Base-by-base conservation (phyloP, 2,113 vertebrate genomes). In the Cyrtonyx montezumae region DNA sequence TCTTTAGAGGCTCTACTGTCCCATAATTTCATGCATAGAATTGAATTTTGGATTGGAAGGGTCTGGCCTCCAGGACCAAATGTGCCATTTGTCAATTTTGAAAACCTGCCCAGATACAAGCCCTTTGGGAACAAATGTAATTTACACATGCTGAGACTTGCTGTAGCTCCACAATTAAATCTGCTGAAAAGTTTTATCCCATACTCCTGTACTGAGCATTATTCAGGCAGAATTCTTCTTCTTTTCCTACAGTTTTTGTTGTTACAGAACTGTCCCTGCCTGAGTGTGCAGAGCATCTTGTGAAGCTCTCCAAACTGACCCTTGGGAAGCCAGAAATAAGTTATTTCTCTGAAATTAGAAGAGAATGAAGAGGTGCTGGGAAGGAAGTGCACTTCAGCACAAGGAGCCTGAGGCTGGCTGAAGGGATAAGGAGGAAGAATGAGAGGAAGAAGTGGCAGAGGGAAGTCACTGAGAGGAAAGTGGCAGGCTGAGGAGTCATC, bases 381-480 rank as follows among this genome's bases (percentile, higher is more conserved):
- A 84, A 86, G 30, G 32, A 84, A 71, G 7, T 32, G 2, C 28
- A 32, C 42, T 55, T 5, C 8, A 75, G 34, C 2, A 3, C 26
- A 75, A 67, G 30, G 10, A 81, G 34, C 16, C 46, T 89, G 23
- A 66, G 70, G 37, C 28, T 80, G 69, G 15, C 49, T 59, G 65
- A 70, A 66, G 6, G 32, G 16, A 53, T 20, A 6, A 40, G 9
- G 13, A 28, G 36, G 13, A 74, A 56, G 23, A 56, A 77, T 62
- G 28, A 55, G 58, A 78, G 8, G 25, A 23, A 80, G 9, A 9
- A 74, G 56, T 58, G 18, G 10, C 8, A 58, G 80, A 77, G 5
- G 3, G 2, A 84, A 87, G 17, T 4, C 11, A 30, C 55, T 0
- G 1, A 68, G 20, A 1, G 1, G 30, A 75, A 84, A 3, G 4